phyloP scores from a whole-genome alignment of 2,113 vertebrate species.

The Pantherophis guttatus region DNA sequence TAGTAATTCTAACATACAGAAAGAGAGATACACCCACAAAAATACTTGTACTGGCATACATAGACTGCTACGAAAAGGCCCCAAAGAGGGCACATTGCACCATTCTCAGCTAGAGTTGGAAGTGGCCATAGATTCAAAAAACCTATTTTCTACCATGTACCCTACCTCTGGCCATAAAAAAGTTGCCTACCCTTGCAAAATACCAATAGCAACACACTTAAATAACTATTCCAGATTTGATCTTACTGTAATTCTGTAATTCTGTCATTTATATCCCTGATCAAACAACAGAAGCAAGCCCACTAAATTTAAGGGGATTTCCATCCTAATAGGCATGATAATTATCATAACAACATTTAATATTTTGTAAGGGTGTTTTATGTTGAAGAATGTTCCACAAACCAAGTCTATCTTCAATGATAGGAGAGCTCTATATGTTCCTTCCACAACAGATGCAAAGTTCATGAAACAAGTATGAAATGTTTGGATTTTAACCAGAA shows the following conservation, averaged over 20 bases:
- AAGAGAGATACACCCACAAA: not conserved
- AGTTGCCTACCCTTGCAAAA: not conserved
- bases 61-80: not conserved
- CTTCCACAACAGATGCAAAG: not conserved
- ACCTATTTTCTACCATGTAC: not conserved
- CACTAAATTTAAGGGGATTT: not conserved
- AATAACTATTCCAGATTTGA: not conserved
- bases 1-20: not conserved
- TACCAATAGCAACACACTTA: not conserved
- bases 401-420: not conserved
- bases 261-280: slow-evolving; percentile 6
- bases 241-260: slow-evolving; percentile 28
- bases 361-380: not conserved
- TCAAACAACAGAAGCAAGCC: not conserved
- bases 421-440: not conserved
- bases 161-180: not conserved
- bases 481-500: not conserved
- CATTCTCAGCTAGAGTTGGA: not conserved
- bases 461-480: not conserved
- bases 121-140: not conserved
- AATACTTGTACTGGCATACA: not conserved
- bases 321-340: not conserved
- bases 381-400: not conserved
- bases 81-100: not conserved
- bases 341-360: not conserved